These are phyloP conservation scores for Hippocampus zosterae DNA, from an alignment of 2,113 vertebrate species.

Conservation along the genomic window DNA sequence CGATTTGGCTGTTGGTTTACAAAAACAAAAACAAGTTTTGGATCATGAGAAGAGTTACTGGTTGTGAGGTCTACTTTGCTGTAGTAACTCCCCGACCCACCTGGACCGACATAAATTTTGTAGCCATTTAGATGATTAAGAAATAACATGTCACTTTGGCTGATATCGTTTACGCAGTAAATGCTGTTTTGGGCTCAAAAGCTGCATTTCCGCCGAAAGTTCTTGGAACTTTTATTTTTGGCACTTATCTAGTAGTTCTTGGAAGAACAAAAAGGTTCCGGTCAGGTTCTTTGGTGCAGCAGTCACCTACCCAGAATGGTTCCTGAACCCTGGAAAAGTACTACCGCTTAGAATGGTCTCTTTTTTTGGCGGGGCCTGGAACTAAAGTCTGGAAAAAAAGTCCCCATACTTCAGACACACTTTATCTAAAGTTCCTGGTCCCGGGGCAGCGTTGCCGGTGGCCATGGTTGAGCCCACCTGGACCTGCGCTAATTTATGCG, in stretches of 20 bases:
- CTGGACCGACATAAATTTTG: background rate
- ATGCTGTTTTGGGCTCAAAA: background rate
- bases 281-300: background rate
- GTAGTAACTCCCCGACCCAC: background rate
- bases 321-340: background rate
- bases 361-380: background rate
- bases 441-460: background rate
- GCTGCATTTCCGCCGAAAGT: background rate
- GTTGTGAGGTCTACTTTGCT: background rate
- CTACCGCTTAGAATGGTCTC: background rate
- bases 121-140: background rate
- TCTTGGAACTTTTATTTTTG: background rate
- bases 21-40: background rate
- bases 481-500: background rate
- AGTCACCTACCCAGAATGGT: background rate
- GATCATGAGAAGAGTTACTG: background rate
- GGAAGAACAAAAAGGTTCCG: background rate
- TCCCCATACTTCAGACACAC: background rate
- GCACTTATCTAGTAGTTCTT: background rate
- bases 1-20: background rate
- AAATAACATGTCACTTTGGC: background rate
- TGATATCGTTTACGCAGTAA: background rate
- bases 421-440: background rate
- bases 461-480: background rate
- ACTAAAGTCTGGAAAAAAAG: background rate